These are phyloP conservation scores for Varanus komodoensis DNA, from an alignment of 2,113 vertebrate genomes.

Conservation along the genomic window DNA sequence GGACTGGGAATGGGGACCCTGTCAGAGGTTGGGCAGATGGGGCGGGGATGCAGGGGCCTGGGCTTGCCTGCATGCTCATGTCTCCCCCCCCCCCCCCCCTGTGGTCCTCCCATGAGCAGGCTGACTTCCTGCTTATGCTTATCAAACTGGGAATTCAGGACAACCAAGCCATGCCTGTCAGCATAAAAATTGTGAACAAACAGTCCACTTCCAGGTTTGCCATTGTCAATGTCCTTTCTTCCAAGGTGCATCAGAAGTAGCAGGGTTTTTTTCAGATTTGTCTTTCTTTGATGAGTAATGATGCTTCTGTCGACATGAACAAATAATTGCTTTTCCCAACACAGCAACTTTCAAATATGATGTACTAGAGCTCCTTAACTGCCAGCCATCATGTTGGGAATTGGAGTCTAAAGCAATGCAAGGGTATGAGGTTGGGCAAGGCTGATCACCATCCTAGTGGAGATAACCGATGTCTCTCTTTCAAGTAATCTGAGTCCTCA, in stretches of 20 bases:
- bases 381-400: too few relatives aligned
- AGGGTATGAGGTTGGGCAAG: too few relatives aligned
- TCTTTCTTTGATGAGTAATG: too few relatives aligned
- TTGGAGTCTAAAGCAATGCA: too few relatives aligned
- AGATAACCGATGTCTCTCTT: background rate
- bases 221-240: background rate
- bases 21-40: too few relatives aligned
- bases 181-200: background rate
- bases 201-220: background rate
- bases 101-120: background rate
- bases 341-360: too few relatives aligned
- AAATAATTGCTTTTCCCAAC: background rate
- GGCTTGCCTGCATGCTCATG: background rate
- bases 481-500: conserved; percentile 12
- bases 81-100: too few relatives aligned
- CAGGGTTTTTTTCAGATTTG: too few relatives aligned
- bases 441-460: background rate
- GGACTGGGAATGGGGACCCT: too few relatives aligned
- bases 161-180: background rate
- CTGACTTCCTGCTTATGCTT: too few relatives aligned
- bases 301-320: background rate
- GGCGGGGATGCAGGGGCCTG: background rate
- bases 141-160: background rate
- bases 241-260: background rate
- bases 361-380: too few relatives aligned